Evolutionary conservation across 2,113 vertebrate genomes (phyloP), one percentile per base, ranked within the genome.

Genomic region (Hyla sarda): DNA sequence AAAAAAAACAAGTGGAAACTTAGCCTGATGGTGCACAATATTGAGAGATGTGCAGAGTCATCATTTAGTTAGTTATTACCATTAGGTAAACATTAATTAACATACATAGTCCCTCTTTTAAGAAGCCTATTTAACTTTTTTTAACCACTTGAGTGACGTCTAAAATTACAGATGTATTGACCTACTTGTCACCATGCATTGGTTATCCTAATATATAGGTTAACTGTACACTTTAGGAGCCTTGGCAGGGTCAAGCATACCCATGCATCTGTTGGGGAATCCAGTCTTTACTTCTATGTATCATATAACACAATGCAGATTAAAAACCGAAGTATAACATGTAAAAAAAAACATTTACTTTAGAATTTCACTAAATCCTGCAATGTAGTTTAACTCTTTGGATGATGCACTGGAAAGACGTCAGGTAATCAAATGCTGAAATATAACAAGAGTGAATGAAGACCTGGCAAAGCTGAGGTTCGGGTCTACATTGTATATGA

Each of bases 401-500:
- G 56, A 62, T 62, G 58, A 65, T 62, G 54, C 12, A 62, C 23
- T 80, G 32, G 77, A 60, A 10, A 62, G 13, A 47, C 13, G 3
- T 11, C 54, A 28, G 32, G 48, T 1, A 52, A 71, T 41, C 37
- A 60, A 80, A 37, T 17, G n/a, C 28, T 80, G 13, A 41, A 71
- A n/a, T 58, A 34, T 37, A 19, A 19, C 77, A 60, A 65, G 34
- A 65, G 78, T 19, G 37, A 62, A 62, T 65, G 25, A 79, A 65
- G 34, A 62, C 56, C 56, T 28, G 37, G 14, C 23, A 28, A 81
- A 47, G 37, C 23, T 30, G 56, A 60, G 37, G 37, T 62, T 45
- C 34, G 47, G 52, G 32, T 72, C 32, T 73, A 73, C 87, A 83
- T 84, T 67, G 74, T 79, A 83, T 83, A 89, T 82, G 87, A 82